Evolutionary conservation across 1,140 invertebrate species (phyloP), one percentile per base, ranked within the genome.

Genomic region (Pachypsylla venusta): DNA sequence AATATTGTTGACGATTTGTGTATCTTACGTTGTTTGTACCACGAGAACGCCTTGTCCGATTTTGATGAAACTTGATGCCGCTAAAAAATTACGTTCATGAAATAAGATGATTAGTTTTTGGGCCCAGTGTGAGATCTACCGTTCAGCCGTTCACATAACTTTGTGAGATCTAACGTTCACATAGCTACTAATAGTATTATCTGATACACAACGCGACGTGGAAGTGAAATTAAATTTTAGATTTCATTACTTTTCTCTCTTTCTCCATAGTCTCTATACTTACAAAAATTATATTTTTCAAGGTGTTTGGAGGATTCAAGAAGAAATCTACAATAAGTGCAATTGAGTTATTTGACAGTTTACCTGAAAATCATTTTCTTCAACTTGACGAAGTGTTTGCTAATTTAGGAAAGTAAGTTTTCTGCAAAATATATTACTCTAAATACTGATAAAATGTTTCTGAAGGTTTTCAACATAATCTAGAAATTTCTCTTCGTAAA

Each of bases 351-450:
- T 48, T 10, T 48, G 42, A 48, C n/a, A 48, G 42, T 19, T 7
- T 48, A 48, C 42, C 42, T 3, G 42, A 48, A 22, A 22, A 48
- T 19, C 42, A 48, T n/a, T 19, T 48, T 48, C 16, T 48, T 10
- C 16, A 48, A n/a, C 42, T 48, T 48, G 16, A 22, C 22, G n/a
- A 48, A 19, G 42, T 48, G 5, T 48, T 48, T 48, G 42, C 16
- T 19, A 19, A 48, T n/a, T 48, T 48, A 22, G 42, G 42, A 48
- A 19, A 48, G 42, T 48, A 48, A 48, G 42, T 48, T n/a, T n/a
- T n/a, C n/a, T n/a, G n/a, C n/a, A 48, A 35, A 35, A 35, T 35
- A 10, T 7, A 7, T 35, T 35, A 10, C 30, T 10, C 30, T 35
- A 10, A 7, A 10, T 35, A 35, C 30, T 35, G 30, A 7, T 35